Conservation (phyloP, 2,113 vertebrate genomes). For the Engraulis encrasicolus region DNA sequence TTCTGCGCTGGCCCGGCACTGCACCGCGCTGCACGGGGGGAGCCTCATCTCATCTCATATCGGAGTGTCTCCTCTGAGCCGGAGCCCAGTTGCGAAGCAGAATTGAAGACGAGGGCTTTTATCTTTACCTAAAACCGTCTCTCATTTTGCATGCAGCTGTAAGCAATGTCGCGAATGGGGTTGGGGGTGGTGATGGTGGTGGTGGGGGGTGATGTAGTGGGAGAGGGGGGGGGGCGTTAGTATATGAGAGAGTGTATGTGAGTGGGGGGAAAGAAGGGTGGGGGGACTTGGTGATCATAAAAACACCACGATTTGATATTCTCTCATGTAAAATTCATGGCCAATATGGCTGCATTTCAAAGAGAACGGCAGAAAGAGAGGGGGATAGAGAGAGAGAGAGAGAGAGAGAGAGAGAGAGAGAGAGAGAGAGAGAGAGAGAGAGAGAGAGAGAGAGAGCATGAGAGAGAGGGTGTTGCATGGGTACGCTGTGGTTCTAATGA, state of each 20-base stretch:
- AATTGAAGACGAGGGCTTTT: background rate
- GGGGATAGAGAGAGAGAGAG: background rate
- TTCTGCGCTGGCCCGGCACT: no score
- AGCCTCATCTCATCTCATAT: background rate
- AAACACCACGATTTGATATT: slow-evolving; percentile 34
- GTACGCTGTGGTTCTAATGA: slow-evolving; percentile 50
- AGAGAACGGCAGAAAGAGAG: slow-evolving; percentile 38
- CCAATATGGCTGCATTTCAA: slow-evolving; percentile 50
- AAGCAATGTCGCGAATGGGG: background rate
- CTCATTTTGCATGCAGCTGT: slow-evolving; percentile 10
- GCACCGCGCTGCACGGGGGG: no score
- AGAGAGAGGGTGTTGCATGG: no score
- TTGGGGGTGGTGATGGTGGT: no score
- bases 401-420: slow-evolving; percentile 12
- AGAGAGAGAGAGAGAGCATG: slow-evolving; percentile 47
- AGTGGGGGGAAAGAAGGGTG: background rate
- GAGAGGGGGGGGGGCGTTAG: background rate
- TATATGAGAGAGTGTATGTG: background rate
- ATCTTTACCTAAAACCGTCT: background rate
- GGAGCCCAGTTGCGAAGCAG: background rate
- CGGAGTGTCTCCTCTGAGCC: background rate
- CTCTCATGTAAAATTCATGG: slow-evolving; percentile 49
- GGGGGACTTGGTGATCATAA: background rate
- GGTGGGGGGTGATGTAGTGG: no score
- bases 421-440: background rate